Evolutionary conservation across 2,888 invertebrate genomes (phyloP), one percentile per base, ranked within the genome.

Genomic region (Acronicta alni): DNA sequence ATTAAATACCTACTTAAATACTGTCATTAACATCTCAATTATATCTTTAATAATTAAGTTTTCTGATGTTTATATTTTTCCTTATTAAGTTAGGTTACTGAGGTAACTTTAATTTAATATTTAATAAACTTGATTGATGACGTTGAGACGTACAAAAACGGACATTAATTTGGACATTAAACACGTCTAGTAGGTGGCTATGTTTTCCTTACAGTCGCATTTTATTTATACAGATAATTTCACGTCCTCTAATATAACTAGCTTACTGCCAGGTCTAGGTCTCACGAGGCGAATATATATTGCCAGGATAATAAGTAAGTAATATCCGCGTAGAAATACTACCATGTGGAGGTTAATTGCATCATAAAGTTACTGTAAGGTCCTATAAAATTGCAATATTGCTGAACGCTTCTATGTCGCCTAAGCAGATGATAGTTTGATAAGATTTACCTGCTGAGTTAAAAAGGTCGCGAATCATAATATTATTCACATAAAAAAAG

Each of bases 311-410:
- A 56, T 41, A 47, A 10, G 42, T 71, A 61, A 69, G 42, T 71
- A 61, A 69, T 68, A 59, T 54, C 66, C 53, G 46, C 45, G 48
- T 56, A 39, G 55, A 55, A 58, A 70, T 57, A 70, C 18, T 38
- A 35, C 39, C 15, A 57, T 68, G 32, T 51, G 58, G 49, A 74
- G 69, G 70, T 63, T 59, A 68, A 68, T 48, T n/a, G 48, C 60
- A 45, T 70, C 71, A 48, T 68, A 65, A 70, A 70, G 18, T 45
- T 48, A 55, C 48, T 58, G 30, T 55, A 37, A 51, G 44, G 58
- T 43, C 58, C 16, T 8, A 35, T 46, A 20, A 51, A 51, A 58
- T 41, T 15, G 16, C 48, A 16, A 18, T 41, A 32, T 41, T 17
- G 16, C 32, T 44, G 42, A 53, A 49, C n/a, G 6, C 48, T 17